Evolutionary conservation across 2,113 vertebrate genomes (phyloP), one percentile per base, ranked within the genome.

Genomic region (Paracanthobrama guichenoti): DNA sequence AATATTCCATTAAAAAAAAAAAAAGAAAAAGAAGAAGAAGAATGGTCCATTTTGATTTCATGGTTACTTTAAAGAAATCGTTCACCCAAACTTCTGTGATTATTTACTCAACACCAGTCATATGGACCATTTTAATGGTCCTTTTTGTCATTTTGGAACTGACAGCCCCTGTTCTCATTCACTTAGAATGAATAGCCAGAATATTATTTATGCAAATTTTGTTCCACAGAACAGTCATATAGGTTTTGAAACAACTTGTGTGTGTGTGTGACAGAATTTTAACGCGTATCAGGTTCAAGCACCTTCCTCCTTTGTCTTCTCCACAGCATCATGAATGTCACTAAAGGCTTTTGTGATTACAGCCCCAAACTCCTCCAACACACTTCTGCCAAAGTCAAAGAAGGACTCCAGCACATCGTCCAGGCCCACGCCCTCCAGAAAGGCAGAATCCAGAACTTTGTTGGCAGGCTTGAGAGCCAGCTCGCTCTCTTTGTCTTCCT

Each of bases 281-380:
- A 14, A 66, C 14, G 44, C 10, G 6, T 50, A 16, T 53, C 6
- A 44, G 1, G 3, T 9, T 22, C 13, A 31, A 10, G 6, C 88
- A 91, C 96, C 96, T 95, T 89, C 91, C 78, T 88, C 50, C 2
- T 92, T 89, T 78, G 88, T 85, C 55, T 91, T 88, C 55, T 92
- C 89, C 84, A 87, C 88, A 0, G 86, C 75, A 64, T 88, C 86
- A 31, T 91, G 89, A 60, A 95, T 81, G 81, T 91, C 93, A 44
- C 92, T 92, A 72, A 97, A 92, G 4, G 84, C 92, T 9, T 94
- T 89, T 0, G 92, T 94, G 86, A 97, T 90, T 84, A 94, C 92
- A 9, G 96, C 91, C 4, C 94, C 93, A 82, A 98, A 92, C 48
- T 95, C 95, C 84, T 95, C 93, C 26, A 95, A 93, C 88, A 97